These are phyloP conservation scores for Phaethornis superciliosus DNA, from an alignment of 2,113 vertebrate species.

Conservation along the genomic window DNA sequence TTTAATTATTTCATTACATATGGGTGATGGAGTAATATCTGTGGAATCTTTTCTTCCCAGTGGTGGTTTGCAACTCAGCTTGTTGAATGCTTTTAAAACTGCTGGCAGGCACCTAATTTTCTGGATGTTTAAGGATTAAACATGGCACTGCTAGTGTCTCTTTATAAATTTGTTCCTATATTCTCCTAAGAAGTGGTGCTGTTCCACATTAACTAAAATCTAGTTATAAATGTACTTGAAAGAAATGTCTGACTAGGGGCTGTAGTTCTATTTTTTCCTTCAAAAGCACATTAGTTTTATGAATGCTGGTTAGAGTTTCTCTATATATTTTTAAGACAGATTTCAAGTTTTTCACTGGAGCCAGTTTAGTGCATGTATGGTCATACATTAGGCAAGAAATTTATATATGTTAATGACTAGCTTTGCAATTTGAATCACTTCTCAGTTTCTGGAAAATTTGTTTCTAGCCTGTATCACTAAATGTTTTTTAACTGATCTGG, in stretches of 20 bases:
- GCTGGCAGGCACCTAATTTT: not conserved
- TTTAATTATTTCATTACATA: constrained; percentile 1
- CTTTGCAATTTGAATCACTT: not conserved
- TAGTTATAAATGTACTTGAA: not conserved
- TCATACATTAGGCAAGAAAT: not conserved
- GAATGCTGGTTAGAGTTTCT: not conserved
- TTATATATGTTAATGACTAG: not conserved
- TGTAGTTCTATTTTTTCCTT: not conserved
- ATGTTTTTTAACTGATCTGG: not conserved
- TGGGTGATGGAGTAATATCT: not conserved
- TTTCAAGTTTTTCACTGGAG: not conserved
- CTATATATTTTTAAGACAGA: not conserved
- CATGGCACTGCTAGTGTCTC: not conserved
- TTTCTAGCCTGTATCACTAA: not conserved
- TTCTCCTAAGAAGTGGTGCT: not conserved
- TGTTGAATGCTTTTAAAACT: not conserved
- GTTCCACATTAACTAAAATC: not conserved
- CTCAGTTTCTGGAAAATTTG: not conserved
- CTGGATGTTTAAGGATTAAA: constrained; percentile 6
- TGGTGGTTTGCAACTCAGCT: not conserved
- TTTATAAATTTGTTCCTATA: not conserved
- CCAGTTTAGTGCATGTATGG: not conserved
- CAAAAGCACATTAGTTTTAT: not conserved
- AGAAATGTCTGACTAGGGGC: not conserved
- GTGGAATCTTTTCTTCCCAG: not conserved